These are phyloP conservation scores for Sebastes minor DNA, from an alignment of 2,797 vertebrate species.

Conservation along the genomic window DNA sequence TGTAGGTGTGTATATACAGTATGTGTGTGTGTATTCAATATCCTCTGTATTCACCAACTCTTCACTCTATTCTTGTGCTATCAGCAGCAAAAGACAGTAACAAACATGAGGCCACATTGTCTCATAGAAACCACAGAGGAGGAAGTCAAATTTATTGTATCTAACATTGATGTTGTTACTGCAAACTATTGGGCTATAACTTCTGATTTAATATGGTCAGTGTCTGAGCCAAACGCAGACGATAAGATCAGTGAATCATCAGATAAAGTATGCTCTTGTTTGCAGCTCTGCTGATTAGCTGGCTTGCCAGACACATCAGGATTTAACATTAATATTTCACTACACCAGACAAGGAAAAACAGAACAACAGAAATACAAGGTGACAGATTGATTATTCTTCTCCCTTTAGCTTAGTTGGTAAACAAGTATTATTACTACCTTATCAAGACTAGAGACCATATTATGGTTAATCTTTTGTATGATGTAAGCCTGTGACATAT, in stretches of 20 bases:
- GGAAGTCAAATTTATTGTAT: background rate
- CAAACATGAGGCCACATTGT: background rate
- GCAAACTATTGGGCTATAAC: background rate
- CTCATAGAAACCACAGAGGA: background rate
- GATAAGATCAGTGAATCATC: background rate
- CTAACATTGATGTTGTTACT: background rate
- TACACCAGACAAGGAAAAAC: background rate
- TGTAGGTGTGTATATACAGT: no score
- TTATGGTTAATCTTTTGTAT: background rate
- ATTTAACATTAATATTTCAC: background rate
- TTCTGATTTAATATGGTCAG: background rate
- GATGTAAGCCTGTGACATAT: background rate
- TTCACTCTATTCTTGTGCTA: background rate
- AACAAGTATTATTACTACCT: background rate
- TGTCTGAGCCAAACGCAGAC: background rate
- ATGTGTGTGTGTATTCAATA: slow-evolving; percentile 2
- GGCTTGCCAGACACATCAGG: background rate
- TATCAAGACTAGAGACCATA: background rate
- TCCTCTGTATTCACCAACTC: background rate
- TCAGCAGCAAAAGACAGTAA: slow-evolving; percentile 19
- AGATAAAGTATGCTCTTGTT: background rate
- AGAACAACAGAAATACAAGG: background rate
- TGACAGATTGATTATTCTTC: background rate
- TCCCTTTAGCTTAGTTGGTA: background rate
- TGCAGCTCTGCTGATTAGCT: background rate